Base-by-base conservation (phyloP, 2,888 invertebrate species). In the Coenonympha glycerion region DNA sequence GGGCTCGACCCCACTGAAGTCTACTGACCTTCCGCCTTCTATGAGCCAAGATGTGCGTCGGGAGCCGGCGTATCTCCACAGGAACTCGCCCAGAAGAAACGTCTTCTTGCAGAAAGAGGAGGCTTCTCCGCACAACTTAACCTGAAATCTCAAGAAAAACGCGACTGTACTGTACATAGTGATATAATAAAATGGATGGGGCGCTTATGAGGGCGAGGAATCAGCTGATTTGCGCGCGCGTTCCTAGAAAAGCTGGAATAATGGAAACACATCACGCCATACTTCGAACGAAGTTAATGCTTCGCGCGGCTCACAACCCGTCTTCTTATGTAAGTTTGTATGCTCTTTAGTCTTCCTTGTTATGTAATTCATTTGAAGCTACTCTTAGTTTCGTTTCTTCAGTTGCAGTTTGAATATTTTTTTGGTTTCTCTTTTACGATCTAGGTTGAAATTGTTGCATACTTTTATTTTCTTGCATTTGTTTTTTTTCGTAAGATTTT, bases 1-100 rank as follows among this genome's bases (percentile, higher is more conserved):
- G 83, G 83, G 60, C 69, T 84, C 62, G 85, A 86, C 63, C 85
- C 85, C 54, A 86, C 85, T 51, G 85, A 85, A 73, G 79, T 85
- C 60, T 85, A 86, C 64, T 85, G 58, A 51, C 47, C 52, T 55
- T 58, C 52, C 49, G 56, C 44, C 57, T 57, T 59, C 55, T 49
- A 73, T 65, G 68, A 69, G 55, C 65, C 71, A 82, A 78, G 69
- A 87, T 86, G 86, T 87, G 87, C 71, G 86, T 86, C 72, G 86
- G 87, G 65, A 77, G 76, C 61, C 72, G 86, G 55, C 79, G 69
- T 62, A 85, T 87, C 56, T 69, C 60, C 59, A 83, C 85, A 59
- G 86, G 86, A 64, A 79, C 79, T 54, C 73, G 75, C 60, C 83
- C 81, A 51, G 78, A 79, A 63, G 86, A 86, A 63, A 86, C 87